Conservation (phyloP, 2,888 invertebrate species). For the Drosophila kanekoi region DNA sequence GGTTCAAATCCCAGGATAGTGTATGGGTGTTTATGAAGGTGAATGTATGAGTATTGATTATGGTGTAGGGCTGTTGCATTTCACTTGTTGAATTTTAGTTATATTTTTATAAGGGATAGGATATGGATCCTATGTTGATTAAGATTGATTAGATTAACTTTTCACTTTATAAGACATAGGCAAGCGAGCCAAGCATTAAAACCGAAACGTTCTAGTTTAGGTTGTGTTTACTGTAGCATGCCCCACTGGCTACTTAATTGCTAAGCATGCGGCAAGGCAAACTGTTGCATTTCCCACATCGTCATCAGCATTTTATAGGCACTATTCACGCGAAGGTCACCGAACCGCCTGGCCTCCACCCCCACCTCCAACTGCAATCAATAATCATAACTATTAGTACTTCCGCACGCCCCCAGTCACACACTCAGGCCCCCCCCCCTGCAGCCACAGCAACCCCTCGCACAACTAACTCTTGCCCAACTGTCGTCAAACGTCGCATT, state of each 20-base stretch:
- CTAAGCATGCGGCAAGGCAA: slow-evolving; percentile 29
- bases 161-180: too few species aligned
- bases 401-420: slow-evolving; percentile 65
- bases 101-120: too few species aligned
- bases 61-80: too few species aligned
- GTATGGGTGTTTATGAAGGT: too few species aligned
- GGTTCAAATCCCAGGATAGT: too few species aligned
- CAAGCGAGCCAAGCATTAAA: too few species aligned
- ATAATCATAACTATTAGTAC: slow-evolving; percentile 71
- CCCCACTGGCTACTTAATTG: slow-evolving; percentile 11
- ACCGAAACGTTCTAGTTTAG: too few species aligned
- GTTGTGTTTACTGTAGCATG: slow-evolving; percentile 3
- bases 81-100: too few species aligned
- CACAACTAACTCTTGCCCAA: background rate
- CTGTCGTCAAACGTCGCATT: slow-evolving; percentile 43
- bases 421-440: background rate
- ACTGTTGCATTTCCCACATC: slow-evolving; percentile 59
- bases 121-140: too few species aligned
- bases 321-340: slow-evolving; percentile 82
- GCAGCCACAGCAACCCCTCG: background rate
- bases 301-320: slow-evolving; percentile 37
- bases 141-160: too few species aligned
- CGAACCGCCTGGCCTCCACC: slow-evolving; percentile 50
- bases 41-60: too few species aligned
- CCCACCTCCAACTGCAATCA: slow-evolving; percentile 49